These are phyloP conservation scores for Mesocricetus auratus DNA, from an alignment of 2,113 vertebrate species.

Conservation along the genomic window DNA sequence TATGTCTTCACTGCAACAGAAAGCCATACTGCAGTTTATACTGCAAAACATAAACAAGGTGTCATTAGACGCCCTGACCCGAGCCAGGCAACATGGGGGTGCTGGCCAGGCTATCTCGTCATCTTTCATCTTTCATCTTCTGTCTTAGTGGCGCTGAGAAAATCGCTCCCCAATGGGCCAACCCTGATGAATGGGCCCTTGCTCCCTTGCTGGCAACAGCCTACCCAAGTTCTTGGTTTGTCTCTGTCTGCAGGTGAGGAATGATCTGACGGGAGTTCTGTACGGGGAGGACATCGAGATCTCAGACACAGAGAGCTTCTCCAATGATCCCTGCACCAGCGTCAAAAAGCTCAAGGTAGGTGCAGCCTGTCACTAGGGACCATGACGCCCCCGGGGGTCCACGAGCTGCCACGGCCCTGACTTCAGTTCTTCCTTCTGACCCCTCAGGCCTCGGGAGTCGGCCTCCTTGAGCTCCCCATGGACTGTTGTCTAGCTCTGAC, in stretches of 20 bases:
- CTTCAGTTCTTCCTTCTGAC: background rate
- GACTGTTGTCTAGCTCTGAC: background rate
- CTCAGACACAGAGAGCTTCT: slow-evolving; percentile 98
- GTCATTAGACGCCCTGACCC: background rate
- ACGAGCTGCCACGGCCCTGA: background rate
- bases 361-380: background rate
- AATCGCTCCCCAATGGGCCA: background rate
- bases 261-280: slow-evolving; percentile 96
- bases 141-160: background rate
- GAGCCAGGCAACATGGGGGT: background rate
- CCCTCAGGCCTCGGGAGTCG: background rate
- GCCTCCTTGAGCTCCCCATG: background rate
- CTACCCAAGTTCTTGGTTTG: slow-evolving; percentile 76
- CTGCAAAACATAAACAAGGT: background rate
- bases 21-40: background rate
- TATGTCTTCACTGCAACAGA: background rate
- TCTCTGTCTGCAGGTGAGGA: slow-evolving; percentile 93
- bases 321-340: slow-evolving; percentile 97
- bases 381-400: background rate
- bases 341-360: slow-evolving; percentile 99
- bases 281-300: slow-evolving; percentile 98
- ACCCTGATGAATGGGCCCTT: slow-evolving; percentile 11
- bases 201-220: slow-evolving; percentile 48
- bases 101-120: background rate
- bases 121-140: background rate